These are phyloP conservation scores for Lepilemur septentrionalis DNA, from an alignment of 2,797 vertebrate genomes.

Conservation along the genomic window DNA sequence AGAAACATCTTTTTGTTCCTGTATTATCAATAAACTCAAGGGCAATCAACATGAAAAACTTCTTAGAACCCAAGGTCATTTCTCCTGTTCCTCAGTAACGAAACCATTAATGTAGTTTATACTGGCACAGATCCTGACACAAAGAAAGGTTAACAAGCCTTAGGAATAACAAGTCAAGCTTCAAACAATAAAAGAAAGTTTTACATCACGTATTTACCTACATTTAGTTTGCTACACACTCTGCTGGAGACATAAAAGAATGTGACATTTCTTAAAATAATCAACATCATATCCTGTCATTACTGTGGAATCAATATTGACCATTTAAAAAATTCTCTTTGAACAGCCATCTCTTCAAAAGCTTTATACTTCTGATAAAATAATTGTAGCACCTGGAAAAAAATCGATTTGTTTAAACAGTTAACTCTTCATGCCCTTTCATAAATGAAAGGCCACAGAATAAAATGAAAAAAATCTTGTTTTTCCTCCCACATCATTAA, in stretches of 20 bases:
- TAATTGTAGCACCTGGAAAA: not conserved
- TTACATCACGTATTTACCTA: slow-evolving; percentile 58
- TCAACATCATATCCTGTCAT: not conserved
- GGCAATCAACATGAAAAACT: not conserved
- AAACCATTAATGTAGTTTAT: slow-evolving; percentile 67
- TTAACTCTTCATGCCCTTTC: not conserved
- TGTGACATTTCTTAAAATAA: slow-evolving; percentile 44
- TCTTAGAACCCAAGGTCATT: slow-evolving; percentile 28
- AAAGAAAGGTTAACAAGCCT: slow-evolving; percentile 61
- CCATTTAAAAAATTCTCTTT: slow-evolving; percentile 8
- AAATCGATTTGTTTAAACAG: not conserved
- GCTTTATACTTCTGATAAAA: slow-evolving; percentile 19
- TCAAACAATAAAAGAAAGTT: slow-evolving; percentile 52
- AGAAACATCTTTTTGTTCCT: slow-evolving; percentile 1
- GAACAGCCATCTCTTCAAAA: not conserved
- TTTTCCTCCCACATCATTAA: not conserved
- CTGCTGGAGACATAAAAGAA: slow-evolving; percentile 42
- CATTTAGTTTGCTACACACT: slow-evolving; percentile 30
- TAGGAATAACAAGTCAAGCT: slow-evolving; percentile 65
- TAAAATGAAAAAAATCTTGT: not conserved
- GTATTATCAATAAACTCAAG: not conserved
- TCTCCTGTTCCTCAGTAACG: not conserved
- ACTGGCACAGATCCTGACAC: slow-evolving; percentile 53
- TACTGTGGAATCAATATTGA: slow-evolving; percentile 34
- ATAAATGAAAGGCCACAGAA: not conserved